Evolutionary conservation across 2,888 invertebrate genomes (phyloP).

Genomic region (Orthosia incerta): DNA sequence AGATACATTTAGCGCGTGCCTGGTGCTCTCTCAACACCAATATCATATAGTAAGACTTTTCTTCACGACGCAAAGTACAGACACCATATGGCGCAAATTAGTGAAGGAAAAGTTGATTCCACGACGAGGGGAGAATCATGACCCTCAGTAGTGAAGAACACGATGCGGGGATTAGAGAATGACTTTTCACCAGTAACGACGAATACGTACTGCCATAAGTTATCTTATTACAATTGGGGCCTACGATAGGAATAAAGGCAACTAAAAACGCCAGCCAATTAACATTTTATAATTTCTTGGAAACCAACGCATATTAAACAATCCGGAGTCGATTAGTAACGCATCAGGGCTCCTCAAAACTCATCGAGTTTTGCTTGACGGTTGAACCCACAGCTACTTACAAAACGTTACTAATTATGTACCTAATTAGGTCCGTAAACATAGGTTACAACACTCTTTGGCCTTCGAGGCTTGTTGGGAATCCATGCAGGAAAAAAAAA

Average conservation of each 20-base stretch:
- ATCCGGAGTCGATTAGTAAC: conserved; percentile 55
- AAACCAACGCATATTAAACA: conserved; percentile 21
- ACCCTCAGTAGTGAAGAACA: too few species aligned
- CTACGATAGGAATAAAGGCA: too few species aligned
- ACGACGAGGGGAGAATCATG: too few species aligned
- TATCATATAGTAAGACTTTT: not conserved
- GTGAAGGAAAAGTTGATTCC: too few species aligned
- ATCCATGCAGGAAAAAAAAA: not conserved
- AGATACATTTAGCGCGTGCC: too few species aligned
- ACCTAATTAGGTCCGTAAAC: conserved; percentile 22
- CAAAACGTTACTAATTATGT: too few species aligned
- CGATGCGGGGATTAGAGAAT: too few species aligned
- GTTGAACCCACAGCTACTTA: conserved; percentile 14
- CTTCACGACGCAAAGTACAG: too few species aligned
- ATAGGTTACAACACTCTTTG: conserved; percentile 14
- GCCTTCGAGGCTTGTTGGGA: conserved; percentile 1
- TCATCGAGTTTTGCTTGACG: conserved; percentile 14
- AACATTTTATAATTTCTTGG: conserved; percentile 11
- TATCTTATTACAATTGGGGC: not conserved
- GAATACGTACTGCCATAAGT: not conserved
- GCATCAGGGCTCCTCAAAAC: conserved; percentile 38
- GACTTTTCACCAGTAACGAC: not conserved
- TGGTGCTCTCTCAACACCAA: not conserved
- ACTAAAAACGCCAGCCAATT: not conserved
- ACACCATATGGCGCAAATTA: too few species aligned